Conservation (phyloP, 2,888 invertebrate species). For the Drosophila ustulata region DNA sequence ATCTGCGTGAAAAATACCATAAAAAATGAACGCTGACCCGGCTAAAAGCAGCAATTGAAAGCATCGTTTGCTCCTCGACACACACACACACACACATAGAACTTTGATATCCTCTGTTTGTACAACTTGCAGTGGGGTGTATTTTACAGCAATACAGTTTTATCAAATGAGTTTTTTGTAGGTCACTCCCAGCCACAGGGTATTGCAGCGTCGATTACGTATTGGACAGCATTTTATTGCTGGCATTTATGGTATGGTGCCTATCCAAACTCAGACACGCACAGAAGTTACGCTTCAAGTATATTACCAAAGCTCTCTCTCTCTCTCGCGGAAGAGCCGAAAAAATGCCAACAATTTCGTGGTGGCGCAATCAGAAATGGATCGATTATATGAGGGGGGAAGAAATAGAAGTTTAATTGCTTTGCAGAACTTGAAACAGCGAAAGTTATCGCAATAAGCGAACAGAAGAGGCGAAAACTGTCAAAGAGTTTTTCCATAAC, state of each 20-base stretch:
- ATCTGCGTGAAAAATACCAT: slow-evolving; percentile 73
- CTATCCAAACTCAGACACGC: slow-evolving; percentile 30
- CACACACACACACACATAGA: background rate
- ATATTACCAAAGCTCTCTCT: slow-evolving; percentile 53
- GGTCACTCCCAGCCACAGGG: slow-evolving; percentile 15
- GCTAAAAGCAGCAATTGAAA: slow-evolving; percentile 20
- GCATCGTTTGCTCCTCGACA: slow-evolving; percentile 15
- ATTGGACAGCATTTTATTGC: background rate
- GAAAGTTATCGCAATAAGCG: slow-evolving; percentile 37
- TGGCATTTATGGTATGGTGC: slow-evolving; percentile 22
- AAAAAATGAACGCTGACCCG: slow-evolving; percentile 57
- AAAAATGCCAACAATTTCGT: slow-evolving; percentile 27
- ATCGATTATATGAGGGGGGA: slow-evolving; percentile 46
- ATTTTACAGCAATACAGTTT: no score
- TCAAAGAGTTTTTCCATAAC: slow-evolving; percentile 30
- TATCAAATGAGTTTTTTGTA: no score
- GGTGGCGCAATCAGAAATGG: slow-evolving; percentile 47
- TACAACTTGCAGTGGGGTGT: background rate
- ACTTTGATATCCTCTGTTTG: background rate
- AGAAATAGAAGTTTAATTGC: slow-evolving; percentile 62
- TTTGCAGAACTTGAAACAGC: slow-evolving; percentile 55
- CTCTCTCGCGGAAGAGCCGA: slow-evolving; percentile 39
- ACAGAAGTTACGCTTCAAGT: slow-evolving; percentile 54
- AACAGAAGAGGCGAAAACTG: slow-evolving; percentile 22
- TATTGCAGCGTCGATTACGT: slow-evolving; percentile 14